These are phyloP conservation scores for Aphelenchoides fujianensis DNA, from an alignment of 1,140 invertebrate genomes.

Conservation along the genomic window DNA sequence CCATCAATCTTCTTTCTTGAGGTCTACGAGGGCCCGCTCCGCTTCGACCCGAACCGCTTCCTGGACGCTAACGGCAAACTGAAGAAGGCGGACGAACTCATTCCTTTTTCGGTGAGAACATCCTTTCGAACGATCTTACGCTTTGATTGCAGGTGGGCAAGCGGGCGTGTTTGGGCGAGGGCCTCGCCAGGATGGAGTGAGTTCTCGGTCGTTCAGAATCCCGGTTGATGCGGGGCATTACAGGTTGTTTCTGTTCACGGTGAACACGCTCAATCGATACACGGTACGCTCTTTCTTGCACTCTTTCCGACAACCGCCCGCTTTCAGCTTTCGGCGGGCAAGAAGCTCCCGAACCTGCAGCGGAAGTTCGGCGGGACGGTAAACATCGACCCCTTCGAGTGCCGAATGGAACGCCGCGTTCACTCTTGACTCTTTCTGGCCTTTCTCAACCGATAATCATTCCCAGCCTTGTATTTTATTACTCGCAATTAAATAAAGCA, in stretches of 20 bases:
- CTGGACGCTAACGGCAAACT: slow-evolving; percentile 11
- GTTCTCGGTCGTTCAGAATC: no score
- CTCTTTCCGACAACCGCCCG: not conserved
- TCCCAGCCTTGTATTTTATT: no score
- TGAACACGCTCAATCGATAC: not conserved
- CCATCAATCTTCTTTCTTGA: not conserved
- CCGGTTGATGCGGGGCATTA: no score
- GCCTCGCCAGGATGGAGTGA: not conserved
- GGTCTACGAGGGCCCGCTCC: not conserved
- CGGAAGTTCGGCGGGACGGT: not conserved
- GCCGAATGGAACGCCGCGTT: not conserved
- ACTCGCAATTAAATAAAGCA: no score
- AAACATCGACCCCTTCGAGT: not conserved
- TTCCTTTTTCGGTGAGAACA: slow-evolving; percentile 3
- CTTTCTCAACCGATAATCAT: no score
- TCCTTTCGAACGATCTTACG: not conserved
- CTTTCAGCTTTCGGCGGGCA: not conserved
- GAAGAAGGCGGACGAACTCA: not conserved
- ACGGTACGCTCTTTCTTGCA: not conserved
- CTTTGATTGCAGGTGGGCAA: not conserved
- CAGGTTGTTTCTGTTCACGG: not conserved
- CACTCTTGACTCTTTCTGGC: not conserved
- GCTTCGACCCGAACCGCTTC: not conserved
- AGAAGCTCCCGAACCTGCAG: not conserved
- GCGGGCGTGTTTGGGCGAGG: not conserved